Evolutionary conservation across 1,140 invertebrate genomes (phyloP).

Genomic region (Papilio xuthus): DNA sequence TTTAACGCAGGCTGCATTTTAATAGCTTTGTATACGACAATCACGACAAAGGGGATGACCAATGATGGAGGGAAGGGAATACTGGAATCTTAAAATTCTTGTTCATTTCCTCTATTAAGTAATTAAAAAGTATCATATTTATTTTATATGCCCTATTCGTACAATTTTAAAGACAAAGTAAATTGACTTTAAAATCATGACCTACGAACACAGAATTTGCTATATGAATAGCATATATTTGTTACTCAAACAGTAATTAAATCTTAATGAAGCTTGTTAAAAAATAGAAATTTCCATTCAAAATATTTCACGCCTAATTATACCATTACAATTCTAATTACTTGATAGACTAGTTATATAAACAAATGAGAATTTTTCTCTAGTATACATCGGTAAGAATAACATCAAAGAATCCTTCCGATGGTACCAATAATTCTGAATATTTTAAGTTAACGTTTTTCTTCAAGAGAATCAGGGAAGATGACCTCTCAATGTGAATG

Average conservation of each 20-base stretch:
- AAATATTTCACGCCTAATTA: constrained; percentile 4
- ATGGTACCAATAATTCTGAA: neutral
- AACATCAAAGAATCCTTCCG: neutral
- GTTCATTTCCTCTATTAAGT: too few species aligned
- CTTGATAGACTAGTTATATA: neutral
- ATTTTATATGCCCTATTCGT: too few species aligned
- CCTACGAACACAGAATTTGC: neutral
- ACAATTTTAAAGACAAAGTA: too few species aligned
- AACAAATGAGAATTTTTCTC: neutral
- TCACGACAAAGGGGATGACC: neutral
- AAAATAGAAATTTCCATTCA: constrained; percentile 2
- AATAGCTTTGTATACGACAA: too few species aligned
- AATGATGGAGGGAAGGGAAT: neutral
- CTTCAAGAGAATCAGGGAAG: too few species aligned
- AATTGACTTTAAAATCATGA: neutral
- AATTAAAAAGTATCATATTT: too few species aligned
- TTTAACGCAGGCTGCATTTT: too few species aligned
- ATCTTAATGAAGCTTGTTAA: neutral
- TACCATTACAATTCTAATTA: neutral
- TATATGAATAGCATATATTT: neutral
- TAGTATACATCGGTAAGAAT: neutral
- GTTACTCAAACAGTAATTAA: neutral
- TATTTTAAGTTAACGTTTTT: neutral
- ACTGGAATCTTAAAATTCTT: too few species aligned
- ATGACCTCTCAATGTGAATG: too few species aligned